Evolutionary conservation across 2,888 invertebrate genomes (phyloP), one percentile per base, ranked within the genome.

Genomic region (Tuta absoluta): DNA sequence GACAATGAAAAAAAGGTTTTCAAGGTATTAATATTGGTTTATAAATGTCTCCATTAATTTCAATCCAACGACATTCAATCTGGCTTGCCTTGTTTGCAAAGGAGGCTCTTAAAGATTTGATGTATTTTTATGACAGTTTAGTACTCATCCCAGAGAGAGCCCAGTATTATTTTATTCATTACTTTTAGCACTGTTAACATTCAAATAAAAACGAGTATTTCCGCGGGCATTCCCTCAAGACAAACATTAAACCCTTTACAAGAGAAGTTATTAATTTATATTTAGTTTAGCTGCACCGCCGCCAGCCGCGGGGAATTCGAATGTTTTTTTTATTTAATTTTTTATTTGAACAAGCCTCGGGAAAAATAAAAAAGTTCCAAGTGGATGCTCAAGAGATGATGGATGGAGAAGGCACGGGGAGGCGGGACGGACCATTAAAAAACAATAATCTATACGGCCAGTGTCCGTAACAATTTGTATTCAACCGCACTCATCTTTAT

Each of bases 361-460:
- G 75, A 69, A 70, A 72, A 71, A 65, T 67, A 71, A 73, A 77
- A 76, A 74, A 78, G 68, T 61, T 72, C 51, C 51, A 53, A 76
- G 76, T 76, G 75, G 76, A 73, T 74, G 73, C 62, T 56, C 57
- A 49, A 10, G 48, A 45, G 70, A 84, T 90, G 91, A 91, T 89
- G 84, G 87, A 90, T 90, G 87, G 77, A 74, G 77, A 74, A 73
- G 79, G 82, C 81, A 70, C 80, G 73, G 76, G 77, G 81, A 84
- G 87, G 87, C 86, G 88, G 89, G 80, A 69, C 83, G 76, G 76
- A 49, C 83, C 79, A 89, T 91, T 91, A 91, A 87, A 91, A 90
- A 89, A 91, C 91, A 89, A 91, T 91, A 91, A 91, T 80, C 77
- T 80, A 78, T 78, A 75, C 82, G 81, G 80, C 78, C 81, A 78